Base-by-base conservation (phyloP, 2,113 vertebrate genomes). In the Scolopax mira region DNA sequence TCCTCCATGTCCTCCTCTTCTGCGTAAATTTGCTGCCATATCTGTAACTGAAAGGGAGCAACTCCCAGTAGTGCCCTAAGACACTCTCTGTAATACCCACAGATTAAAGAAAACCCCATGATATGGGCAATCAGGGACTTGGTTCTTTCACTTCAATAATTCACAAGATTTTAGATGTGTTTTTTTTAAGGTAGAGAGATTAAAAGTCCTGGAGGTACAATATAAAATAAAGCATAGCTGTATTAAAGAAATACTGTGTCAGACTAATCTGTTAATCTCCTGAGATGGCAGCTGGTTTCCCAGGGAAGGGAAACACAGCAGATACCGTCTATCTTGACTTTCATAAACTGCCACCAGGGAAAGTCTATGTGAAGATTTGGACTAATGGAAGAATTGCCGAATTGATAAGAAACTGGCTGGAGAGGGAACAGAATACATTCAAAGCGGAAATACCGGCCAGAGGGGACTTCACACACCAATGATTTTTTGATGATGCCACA, bases 241-340 rank as follows among this genome's bases (percentile, higher is more conserved):
- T 92, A 30, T 80, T 92, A 51, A 64, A 67, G 54, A 83, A 73
- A 77, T 44, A 5, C 65, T 87, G 18, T 77, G 48, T 57, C 41
- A 49, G 54, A 72, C 33, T 49, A 54, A 73, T 80, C 72, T 92
- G 37, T 66, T 80, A 62, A 86, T 71, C 75, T 91, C n/a, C 37
- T 79, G 79, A 82, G 79, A 79, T 0, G 4, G 28, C 27, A 82
- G 39, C 62, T 91, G 52, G 24, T 60, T 93, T 91, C 52, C 49
- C 46, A 39, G 46, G 46, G 82, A 58, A 62, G 30, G 60, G 74
- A 88, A 70, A 30, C 58, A 46, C 19, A 58, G 82, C 37, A 58
- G 79, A 25, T 73, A 62, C 1, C 3, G 1, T 83, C 71, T 55
- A 35, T n/a, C 67, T 61, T 92, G 85, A 73, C 42, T 90, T 94